phyloP scores from a whole-genome alignment of 1,140 invertebrate genomes.

The Hesperophylax magnus region DNA sequence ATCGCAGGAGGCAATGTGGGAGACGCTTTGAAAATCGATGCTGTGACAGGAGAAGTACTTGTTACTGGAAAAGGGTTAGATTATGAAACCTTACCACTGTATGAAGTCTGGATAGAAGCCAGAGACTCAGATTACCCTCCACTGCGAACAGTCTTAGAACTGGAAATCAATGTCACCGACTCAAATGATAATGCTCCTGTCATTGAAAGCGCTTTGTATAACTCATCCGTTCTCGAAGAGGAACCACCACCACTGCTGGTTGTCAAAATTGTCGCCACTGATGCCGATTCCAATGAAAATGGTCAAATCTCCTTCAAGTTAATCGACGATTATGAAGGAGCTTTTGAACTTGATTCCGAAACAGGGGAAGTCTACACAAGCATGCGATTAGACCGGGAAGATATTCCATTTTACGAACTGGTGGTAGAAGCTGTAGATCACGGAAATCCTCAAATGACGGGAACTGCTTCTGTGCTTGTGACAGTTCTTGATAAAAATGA shows the following conservation, averaged over 20 bases:
- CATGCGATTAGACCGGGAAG: conserved; percentile 89
- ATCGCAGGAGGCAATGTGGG: conserved; percentile 94
- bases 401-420: conserved; percentile 85
- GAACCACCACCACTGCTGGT: conserved; percentile 85
- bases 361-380: conserved; percentile 91
- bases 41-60: conserved; percentile 82
- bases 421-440: conserved; percentile 90
- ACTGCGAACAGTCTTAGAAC: conserved; percentile 80
- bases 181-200: conserved; percentile 92
- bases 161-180: conserved; percentile 91
- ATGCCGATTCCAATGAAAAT: conserved; percentile 91
- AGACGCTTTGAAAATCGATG: conserved; percentile 86
- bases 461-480: conserved; percentile 87
- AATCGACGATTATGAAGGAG: conserved; percentile 80
- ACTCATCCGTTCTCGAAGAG: conserved; percentile 88
- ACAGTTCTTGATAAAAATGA: conserved; percentile 94
- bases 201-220: conserved; percentile 86
- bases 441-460: conserved; percentile 85
- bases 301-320: conserved; percentile 87
- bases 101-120: conserved; percentile 95
- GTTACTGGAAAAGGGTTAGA: conserved; percentile 87
- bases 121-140: conserved; percentile 86
- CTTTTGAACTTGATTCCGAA: conserved; percentile 85
- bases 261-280: conserved; percentile 83
- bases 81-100: conserved; percentile 87